A percentile compares a stretch with the other conserved stretches of the same genome.
Conservation (phyloP, 2,113 vertebrate genomes). For the Pangasianodon hypophthalmus region DNA sequence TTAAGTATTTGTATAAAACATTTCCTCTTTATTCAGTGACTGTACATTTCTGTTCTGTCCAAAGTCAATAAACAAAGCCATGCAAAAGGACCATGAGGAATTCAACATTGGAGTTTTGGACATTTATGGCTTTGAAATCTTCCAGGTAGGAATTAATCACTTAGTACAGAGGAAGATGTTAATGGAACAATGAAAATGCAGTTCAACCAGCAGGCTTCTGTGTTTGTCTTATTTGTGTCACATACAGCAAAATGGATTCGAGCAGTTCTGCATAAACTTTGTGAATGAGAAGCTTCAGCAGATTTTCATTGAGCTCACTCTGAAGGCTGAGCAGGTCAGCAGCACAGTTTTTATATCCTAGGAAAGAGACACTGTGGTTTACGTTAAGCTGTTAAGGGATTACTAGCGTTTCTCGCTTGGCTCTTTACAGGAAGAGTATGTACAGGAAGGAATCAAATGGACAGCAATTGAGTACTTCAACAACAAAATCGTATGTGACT, state of each 20-base stretch:
- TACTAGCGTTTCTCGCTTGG: neutral
- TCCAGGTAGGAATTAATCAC: constrained; percentile 70
- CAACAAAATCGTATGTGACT: constrained; percentile 84
- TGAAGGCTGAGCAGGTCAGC: constrained; percentile 82
- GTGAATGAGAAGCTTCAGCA: constrained; percentile 86
- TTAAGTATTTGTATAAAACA: neutral
- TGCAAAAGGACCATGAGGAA: constrained; percentile 79
- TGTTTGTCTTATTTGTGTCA: neutral
- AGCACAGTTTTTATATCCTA: neutral
- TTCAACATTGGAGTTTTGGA: constrained; percentile 81
- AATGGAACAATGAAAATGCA: too few relatives aligned
- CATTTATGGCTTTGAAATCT: constrained; percentile 85
- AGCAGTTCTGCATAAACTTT: constrained; percentile 85
- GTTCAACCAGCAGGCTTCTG: neutral
- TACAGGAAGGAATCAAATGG: constrained; percentile 82
- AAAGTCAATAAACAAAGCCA: constrained; percentile 80
- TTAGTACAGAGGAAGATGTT: neutral
- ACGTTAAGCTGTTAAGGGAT: neutral
- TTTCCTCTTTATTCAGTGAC: neutral
- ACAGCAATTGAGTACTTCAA: constrained; percentile 83
- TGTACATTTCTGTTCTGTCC: neutral
- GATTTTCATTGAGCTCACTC: constrained; percentile 82
- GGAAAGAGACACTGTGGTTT: neutral
- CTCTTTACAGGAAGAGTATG: constrained; percentile 77
- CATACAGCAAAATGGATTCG: constrained; percentile 79